phyloP scores from a whole-genome alignment of 1,140 invertebrate species.

The Aporrectodea caliginosa region DNA sequence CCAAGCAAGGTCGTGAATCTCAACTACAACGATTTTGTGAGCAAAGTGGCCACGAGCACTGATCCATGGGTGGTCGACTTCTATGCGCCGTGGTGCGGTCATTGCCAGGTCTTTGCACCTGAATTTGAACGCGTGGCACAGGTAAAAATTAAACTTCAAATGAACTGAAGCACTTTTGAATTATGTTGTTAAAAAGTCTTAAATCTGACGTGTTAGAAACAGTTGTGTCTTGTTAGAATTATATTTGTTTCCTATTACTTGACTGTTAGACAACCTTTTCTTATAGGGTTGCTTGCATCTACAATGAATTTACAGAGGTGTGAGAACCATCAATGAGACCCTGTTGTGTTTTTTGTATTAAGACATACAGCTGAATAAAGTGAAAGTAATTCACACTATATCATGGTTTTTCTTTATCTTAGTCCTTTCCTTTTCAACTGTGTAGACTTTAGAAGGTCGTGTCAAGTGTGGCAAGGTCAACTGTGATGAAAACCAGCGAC shows the following conservation, averaged over 20 bases:
- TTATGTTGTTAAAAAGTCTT: no score
- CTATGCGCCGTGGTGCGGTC: conserved; percentile 72
- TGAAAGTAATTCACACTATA: not conserved
- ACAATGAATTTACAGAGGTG: not conserved
- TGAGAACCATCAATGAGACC: not conserved
- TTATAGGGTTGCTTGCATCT: not conserved
- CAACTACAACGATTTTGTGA: conserved; percentile 9
- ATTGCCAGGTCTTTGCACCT: conserved; percentile 68
- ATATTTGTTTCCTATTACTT: no score
- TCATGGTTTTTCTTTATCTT: not conserved
- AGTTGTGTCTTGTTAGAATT: no score
- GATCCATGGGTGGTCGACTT: conserved; percentile 68
- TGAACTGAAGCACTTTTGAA: no score
- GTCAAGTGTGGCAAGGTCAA: conserved; percentile 61
- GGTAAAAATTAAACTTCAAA: no score
- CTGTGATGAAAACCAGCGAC: conserved; percentile 57
- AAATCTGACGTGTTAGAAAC: no score
- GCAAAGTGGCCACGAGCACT: conserved; percentile 49
- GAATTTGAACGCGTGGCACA: conserved; percentile 66
- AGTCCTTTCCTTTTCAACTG: conserved; percentile 33
- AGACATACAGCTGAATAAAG: not conserved
- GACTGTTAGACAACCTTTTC: not conserved
- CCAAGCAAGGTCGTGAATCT: conserved; percentile 55
- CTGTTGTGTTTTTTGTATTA: not conserved
- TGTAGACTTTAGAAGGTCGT: conserved; percentile 58